These are phyloP conservation scores for Cybosia mesomella DNA, from an alignment of 2,888 invertebrate genomes.

Conservation along the genomic window DNA sequence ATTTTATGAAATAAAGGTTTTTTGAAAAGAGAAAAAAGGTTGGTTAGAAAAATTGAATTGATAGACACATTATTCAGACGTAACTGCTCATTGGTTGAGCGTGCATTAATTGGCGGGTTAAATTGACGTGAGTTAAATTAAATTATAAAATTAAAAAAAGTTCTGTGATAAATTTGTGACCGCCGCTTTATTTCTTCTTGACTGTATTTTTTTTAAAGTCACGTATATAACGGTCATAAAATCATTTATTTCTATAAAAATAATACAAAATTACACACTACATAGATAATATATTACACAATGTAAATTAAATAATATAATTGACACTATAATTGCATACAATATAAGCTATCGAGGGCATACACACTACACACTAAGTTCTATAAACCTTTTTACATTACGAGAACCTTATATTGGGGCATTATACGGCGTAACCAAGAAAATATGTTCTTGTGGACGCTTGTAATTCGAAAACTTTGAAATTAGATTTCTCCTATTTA, in stretches of 20 bases:
- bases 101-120: no score
- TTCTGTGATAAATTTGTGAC: no score
- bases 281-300: slow-evolving; percentile 33
- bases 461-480: background rate
- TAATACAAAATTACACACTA: slow-evolving; percentile 15
- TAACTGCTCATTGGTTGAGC: no score
- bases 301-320: slow-evolving; percentile 32
- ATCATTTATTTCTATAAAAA: slow-evolving; percentile 25
- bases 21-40: no score
- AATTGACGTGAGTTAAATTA: no score
- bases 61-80: no score
- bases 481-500: background rate
- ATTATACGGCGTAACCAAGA: background rate
- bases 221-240: slow-evolving; percentile 1
- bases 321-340: slow-evolving; percentile 31
- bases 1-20: no score
- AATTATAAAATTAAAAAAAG: no score
- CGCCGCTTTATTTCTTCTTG: no score
- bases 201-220: no score
- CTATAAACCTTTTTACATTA: slow-evolving; percentile 3
- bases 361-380: slow-evolving; percentile 25
- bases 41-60: no score
- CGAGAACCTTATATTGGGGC: background rate
- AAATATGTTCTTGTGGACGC: background rate
- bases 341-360: slow-evolving; percentile 20